phyloP scores from a whole-genome alignment of 35 echinoderm and acorn worm genomes.

The Ophiothrix spiculata region DNA sequence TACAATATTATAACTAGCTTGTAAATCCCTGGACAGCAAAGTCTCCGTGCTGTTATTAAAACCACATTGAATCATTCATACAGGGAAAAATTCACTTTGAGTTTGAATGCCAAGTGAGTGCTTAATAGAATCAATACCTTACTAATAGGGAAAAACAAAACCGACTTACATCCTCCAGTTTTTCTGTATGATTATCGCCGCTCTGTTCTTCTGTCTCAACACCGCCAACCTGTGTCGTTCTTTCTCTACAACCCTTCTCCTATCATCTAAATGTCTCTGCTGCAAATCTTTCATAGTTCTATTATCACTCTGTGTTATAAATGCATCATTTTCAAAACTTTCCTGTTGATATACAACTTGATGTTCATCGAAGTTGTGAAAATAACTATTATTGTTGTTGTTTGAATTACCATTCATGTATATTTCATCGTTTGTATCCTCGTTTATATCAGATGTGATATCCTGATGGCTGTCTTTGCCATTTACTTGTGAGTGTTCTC shows the following conservation, averaged over 20 bases:
- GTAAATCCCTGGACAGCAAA: neutral
- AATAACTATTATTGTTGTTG: slow-evolving; percentile 13
- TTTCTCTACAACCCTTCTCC: slow-evolving; percentile 38
- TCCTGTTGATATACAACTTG: neutral
- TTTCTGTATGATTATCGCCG: slow-evolving; percentile 52
- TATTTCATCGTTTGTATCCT: no score
- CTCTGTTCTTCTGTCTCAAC: slow-evolving; percentile 42
- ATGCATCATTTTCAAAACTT: neutral
- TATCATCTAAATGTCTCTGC: slow-evolving; percentile 16
- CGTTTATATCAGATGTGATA: no score
- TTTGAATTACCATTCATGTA: slow-evolving; percentile 8
- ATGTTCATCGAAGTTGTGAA: neutral
- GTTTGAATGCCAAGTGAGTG: neutral
- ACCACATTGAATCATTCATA: neutral
- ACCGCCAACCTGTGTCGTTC: slow-evolving; percentile 29
- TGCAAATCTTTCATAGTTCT: neutral
- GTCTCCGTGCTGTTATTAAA: neutral
- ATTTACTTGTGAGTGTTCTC: no score
- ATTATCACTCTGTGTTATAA: neutral
- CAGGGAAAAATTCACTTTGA: neutral
- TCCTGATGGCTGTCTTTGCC: no score
- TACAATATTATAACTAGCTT: neutral
- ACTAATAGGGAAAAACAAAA: neutral
- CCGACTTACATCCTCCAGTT: slow-evolving; percentile 68
- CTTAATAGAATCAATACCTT: neutral